These are phyloP conservation scores for Anticlea derivata DNA, from an alignment of 2,888 invertebrate species.

Conservation along the genomic window DNA sequence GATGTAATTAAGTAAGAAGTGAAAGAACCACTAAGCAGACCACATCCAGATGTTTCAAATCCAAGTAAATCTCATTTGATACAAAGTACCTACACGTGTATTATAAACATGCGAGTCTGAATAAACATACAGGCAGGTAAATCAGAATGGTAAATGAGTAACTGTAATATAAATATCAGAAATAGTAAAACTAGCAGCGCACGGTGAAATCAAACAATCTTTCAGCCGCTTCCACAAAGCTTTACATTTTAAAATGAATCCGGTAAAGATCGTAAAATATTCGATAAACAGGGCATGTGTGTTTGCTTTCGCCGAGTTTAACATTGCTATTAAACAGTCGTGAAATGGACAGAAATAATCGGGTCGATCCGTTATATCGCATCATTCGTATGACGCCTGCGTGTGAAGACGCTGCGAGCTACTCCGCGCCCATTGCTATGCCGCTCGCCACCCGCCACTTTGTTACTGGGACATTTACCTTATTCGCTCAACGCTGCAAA, in stretches of 20 bases:
- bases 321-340: conserved; percentile 84
- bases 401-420: conserved; percentile 59
- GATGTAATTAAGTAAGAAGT: conserved; percentile 17
- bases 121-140: conserved; percentile 78
- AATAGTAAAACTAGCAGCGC: conserved; percentile 71
- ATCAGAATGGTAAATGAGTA: conserved; percentile 82
- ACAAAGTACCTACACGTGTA: conserved; percentile 75
- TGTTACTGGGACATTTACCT: conserved; percentile 67
- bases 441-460: conserved; percentile 57
- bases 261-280: conserved; percentile 80
- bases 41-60: conserved; percentile 67
- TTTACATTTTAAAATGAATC: conserved; percentile 80
- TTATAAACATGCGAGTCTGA: conserved; percentile 77
- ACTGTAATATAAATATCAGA: conserved; percentile 80
- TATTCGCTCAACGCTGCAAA: conserved; percentile 54
- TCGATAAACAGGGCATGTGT: conserved; percentile 80
- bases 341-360: conserved; percentile 84
- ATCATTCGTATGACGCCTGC: conserved; percentile 78
- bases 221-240: conserved; percentile 75
- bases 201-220: conserved; percentile 73
- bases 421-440: conserved; percentile 68
- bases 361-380: conserved; percentile 80
- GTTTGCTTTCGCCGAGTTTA: conserved; percentile 82
- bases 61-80: conserved; percentile 77
- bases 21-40: conserved; percentile 56